A percentile compares a stretch with the other conserved stretches of the same genome.
Evolutionary conservation across 1,140 invertebrate species (phyloP).

Genomic region (Pygmarrhopalites habei): DNA sequence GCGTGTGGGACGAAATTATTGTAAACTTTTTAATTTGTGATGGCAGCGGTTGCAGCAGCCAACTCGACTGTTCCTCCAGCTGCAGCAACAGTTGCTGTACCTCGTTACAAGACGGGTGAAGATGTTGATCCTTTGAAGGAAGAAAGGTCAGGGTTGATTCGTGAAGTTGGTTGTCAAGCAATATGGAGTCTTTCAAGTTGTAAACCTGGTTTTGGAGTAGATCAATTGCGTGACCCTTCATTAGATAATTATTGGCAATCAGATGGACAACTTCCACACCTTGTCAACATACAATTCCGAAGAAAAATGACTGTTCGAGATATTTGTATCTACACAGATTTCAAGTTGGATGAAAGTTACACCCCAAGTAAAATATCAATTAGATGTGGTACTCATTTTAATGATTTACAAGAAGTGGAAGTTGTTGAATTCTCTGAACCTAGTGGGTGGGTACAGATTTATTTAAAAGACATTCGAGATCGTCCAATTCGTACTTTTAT

Average conservation of each 20-base stretch:
- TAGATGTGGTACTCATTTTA: conserved; percentile 89
- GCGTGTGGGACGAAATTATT: background rate
- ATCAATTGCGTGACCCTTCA: conserved; percentile 88
- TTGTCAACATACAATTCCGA: conserved; percentile 96
- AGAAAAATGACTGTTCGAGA: conserved; percentile 91
- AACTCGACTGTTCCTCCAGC: background rate
- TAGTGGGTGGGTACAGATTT: conserved; percentile 89
- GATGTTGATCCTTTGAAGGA: conserved; percentile 49
- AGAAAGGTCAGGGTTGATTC: conserved; percentile 57
- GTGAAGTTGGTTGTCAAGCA: conserved; percentile 91
- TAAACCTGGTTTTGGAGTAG: conserved; percentile 96
- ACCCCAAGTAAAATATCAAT: conserved; percentile 94
- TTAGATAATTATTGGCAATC: conserved; percentile 99
- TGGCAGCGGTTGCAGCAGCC: background rate
- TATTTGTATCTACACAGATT: conserved; percentile 95
- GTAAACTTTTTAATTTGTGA: too few species aligned
- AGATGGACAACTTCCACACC: conserved; percentile 93
- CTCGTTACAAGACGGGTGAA: conserved; percentile 39
- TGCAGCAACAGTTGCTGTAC: conserved; percentile 10
- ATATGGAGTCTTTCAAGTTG: conserved; percentile 98
- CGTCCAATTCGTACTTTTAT: conserved; percentile 87
- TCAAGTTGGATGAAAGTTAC: conserved; percentile 97
- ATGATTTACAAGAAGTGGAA: conserved; percentile 96
- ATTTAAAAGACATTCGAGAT: conserved; percentile 80
- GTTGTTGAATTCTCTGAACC: conserved; percentile 90